These are phyloP conservation scores for Schlechtendalia chinensis DNA, from an alignment of 1,140 invertebrate genomes.

Conservation along the genomic window DNA sequence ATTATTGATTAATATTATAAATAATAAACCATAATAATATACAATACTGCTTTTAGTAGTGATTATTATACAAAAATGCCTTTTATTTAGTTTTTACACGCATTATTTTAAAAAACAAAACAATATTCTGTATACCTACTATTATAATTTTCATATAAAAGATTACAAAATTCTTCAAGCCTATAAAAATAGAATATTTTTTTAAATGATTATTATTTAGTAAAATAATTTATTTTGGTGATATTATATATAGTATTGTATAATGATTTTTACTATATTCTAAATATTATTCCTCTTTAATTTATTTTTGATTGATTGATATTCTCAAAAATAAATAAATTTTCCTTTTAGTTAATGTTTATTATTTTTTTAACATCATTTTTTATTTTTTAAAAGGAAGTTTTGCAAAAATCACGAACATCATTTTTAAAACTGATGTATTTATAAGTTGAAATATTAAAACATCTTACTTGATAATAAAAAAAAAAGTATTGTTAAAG, in stretches of 20 bases:
- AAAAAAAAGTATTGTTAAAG: not conserved
- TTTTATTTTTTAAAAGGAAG: too few species aligned
- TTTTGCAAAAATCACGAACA: too few species aligned
- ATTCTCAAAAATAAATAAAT: not conserved
- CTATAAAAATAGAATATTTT: too few species aligned
- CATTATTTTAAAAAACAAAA: not conserved
- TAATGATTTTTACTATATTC: not conserved
- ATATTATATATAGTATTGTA: too few species aligned
- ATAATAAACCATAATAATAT: not conserved
- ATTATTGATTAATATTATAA: not conserved
- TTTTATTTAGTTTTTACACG: constrained; percentile 11
- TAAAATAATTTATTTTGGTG: too few species aligned
- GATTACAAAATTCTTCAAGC: too few species aligned
- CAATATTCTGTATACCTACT: too few species aligned
- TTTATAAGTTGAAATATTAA: not conserved
- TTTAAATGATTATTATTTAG: too few species aligned
- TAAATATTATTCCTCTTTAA: not conserved
- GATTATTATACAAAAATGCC: not conserved
- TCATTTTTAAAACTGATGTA: not conserved
- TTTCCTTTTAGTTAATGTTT: not conserved
- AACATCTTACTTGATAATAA: not conserved
- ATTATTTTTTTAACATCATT: not conserved
- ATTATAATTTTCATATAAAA: too few species aligned
- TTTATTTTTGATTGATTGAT: not conserved
- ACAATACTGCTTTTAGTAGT: not conserved